A percentile compares a stretch with the other conserved stretches of the same genome.
These are phyloP conservation scores for Nomada goodeniana DNA, from an alignment of 2,888 invertebrate genomes.

Conservation along the genomic window DNA sequence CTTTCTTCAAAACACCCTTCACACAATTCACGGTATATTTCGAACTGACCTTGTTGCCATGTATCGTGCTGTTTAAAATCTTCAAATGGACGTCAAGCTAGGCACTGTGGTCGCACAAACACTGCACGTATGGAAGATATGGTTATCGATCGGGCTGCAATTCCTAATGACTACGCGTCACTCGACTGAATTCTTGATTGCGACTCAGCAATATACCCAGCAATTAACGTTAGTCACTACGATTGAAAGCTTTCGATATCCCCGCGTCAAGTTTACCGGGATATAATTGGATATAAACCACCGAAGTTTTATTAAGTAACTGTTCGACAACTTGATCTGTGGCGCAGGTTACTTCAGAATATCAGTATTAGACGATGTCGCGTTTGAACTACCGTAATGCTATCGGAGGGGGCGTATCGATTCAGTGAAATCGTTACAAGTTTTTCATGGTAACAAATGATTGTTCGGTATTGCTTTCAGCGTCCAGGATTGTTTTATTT, in stretches of 20 bases:
- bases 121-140: too few species aligned
- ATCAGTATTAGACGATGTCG: not conserved
- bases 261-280: constrained; percentile 4
- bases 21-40: too few species aligned
- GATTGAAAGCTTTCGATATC: constrained; percentile 8
- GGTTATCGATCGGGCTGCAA: too few species aligned
- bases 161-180: constrained; percentile 9
- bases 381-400: too few species aligned
- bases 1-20: too few species aligned
- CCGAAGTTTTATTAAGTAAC: constrained; percentile 24
- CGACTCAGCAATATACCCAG: constrained; percentile 10
- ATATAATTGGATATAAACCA: constrained; percentile 30
- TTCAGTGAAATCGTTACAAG: not conserved
- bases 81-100: too few species aligned
- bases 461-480: not conserved
- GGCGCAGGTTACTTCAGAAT: not conserved
- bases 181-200: constrained; percentile 9
- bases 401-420: too few species aligned
- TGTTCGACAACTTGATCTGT: not conserved
- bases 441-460: not conserved
- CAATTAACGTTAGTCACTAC: constrained; percentile 25
- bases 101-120: too few species aligned
- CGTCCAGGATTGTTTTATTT: not conserved
- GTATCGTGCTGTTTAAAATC: too few species aligned
- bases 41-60: too few species aligned